phyloP scores from a whole-genome alignment of 2,797 vertebrate species.

The Staurois parvus region DNA sequence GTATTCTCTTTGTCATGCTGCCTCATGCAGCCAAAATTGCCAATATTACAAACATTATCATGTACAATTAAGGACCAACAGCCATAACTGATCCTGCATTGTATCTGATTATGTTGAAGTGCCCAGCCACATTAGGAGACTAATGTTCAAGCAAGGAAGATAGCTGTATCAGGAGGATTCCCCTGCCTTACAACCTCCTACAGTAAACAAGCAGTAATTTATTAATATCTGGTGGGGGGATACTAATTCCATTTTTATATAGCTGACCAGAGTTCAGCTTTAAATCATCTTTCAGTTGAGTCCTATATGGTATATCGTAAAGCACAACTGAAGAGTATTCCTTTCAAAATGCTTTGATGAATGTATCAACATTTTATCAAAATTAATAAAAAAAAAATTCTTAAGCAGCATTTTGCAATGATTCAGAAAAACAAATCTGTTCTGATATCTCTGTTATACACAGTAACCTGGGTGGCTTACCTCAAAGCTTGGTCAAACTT shows the following conservation, averaged over 20 bases:
- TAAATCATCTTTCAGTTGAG: neutral
- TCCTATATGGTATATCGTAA: neutral
- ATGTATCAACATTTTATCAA: constrained; percentile 33
- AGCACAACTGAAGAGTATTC: neutral
- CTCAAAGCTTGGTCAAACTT: constrained; percentile 46
- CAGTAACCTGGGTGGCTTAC: constrained; percentile 46
- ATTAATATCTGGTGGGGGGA: neutral
- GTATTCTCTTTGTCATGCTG: too few relatives aligned
- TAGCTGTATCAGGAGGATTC: too few relatives aligned
- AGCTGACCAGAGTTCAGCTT: too few relatives aligned
- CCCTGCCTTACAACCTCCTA: neutral
- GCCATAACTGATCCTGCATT: neutral
- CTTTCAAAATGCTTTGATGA: constrained; percentile 29
- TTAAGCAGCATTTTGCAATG: neutral
- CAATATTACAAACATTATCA: too few relatives aligned
- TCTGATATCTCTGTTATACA: constrained; percentile 28
- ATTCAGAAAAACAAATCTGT: constrained; percentile 3
- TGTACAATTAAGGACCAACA: too few relatives aligned
- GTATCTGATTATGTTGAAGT: neutral
- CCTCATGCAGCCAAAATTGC: too few relatives aligned
- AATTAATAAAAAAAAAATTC: neutral
- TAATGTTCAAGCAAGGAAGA: neutral
- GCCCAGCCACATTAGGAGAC: neutral
- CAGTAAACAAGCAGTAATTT: neutral
- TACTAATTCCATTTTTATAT: neutral